Percentiles rank a stretch among this genome's conserved stretches.
phyloP scores from a whole-genome alignment of 1,140 invertebrate genomes.

The Aphidius gifuensis region DNA sequence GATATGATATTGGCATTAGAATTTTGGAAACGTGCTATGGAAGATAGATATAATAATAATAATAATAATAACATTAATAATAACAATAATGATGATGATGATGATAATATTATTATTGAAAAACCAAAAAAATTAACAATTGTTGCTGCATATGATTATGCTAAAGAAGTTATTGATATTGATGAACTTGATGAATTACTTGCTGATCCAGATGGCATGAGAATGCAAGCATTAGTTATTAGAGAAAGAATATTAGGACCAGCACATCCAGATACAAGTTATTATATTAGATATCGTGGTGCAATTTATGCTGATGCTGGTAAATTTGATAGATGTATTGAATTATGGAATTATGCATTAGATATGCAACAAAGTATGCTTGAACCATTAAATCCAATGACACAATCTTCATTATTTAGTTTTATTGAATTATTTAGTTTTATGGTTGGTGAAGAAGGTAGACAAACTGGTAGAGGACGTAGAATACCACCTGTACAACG shows the following conservation, averaged over 20 bases:
- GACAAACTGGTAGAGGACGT: constrained; percentile 66
- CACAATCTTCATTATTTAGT: constrained; percentile 86
- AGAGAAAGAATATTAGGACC: constrained; percentile 87
- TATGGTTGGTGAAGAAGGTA: constrained; percentile 79
- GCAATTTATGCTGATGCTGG: constrained; percentile 94
- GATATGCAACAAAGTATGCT: constrained; percentile 93
- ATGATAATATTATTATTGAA: constrained; percentile 59
- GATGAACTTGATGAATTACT: constrained; percentile 82
- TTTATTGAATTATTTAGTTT: constrained; percentile 94
- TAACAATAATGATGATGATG: constrained; percentile 21
- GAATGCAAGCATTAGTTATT: constrained; percentile 93
- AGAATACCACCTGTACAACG: constrained; percentile 76
- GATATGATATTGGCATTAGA: constrained; percentile 88
- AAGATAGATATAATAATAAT: constrained; percentile 64
- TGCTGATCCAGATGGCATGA: constrained; percentile 90
- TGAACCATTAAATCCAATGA: constrained; percentile 91
- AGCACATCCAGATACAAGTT: constrained; percentile 93
- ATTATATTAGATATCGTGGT: constrained; percentile 90
- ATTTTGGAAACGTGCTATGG: constrained; percentile 86
- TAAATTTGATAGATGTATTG: constrained; percentile 86
- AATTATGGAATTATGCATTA: constrained; percentile 94
- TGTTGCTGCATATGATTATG: constrained; percentile 84
- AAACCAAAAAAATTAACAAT: constrained; percentile 68
- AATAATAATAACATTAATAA: too few relatives aligned
- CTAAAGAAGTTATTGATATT: constrained; percentile 74